Evolutionary conservation across 2,113 vertebrate genomes (phyloP).

Genomic region (Tapirus terrestris): DNA sequence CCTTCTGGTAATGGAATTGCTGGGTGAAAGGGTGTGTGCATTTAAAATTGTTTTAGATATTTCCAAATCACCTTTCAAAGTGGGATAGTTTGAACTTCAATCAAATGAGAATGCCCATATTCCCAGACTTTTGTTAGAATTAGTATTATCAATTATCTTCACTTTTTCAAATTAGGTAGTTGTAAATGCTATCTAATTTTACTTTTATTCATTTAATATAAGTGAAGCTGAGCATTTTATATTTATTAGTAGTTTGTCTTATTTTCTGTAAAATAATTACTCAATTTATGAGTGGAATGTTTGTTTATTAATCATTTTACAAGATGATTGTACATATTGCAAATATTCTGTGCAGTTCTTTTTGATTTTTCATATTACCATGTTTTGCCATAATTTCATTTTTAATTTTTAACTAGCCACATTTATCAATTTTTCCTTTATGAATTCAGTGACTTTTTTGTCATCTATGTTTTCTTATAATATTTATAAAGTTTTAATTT

Average conservation of each 20-base stretch:
- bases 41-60: conserved; percentile 1
- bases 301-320: neutral
- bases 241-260: neutral
- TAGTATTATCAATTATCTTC: neutral
- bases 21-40: neutral
- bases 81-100: neutral
- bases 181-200: neutral
- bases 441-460: neutral
- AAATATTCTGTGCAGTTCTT: neutral
- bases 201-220: neutral
- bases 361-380: neutral
- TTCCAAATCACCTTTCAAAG: neutral
- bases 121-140: neutral
- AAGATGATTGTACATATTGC: neutral
- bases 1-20: neutral
- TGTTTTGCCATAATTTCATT: neutral
- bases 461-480: neutral
- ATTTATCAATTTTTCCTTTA: neutral
- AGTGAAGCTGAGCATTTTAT: neutral
- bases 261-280: neutral
- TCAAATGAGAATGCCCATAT: neutral
- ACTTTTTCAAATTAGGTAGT: neutral
- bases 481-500: neutral
- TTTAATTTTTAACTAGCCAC: neutral
- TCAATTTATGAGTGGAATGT: neutral